These are phyloP conservation scores for Tachuris rubrigastra DNA, from an alignment of 2,113 vertebrate species.

Conservation along the genomic window DNA sequence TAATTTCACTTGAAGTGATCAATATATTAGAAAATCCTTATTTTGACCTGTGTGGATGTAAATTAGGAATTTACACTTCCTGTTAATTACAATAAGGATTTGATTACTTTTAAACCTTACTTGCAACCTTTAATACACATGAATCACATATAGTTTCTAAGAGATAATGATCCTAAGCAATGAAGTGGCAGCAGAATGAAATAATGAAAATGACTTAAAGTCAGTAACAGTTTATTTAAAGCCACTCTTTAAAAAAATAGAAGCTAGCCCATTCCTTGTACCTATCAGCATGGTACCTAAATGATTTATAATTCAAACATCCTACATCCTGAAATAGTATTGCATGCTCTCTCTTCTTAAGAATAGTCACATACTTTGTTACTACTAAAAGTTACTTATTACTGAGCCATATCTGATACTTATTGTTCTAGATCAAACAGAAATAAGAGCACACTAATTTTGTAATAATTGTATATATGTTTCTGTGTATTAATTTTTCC, in stretches of 20 bases:
- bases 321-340: background rate
- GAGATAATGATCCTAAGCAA: background rate
- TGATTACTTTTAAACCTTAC: background rate
- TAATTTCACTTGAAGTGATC: background rate
- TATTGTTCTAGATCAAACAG: background rate
- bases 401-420: background rate
- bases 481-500: background rate
- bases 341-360: background rate
- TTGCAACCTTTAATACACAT: background rate
- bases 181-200: background rate
- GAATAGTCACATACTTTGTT: background rate
- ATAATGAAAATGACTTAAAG: background rate
- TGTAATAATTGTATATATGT: background rate
- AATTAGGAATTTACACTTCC: background rate
- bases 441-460: background rate
- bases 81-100: background rate
- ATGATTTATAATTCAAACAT: background rate
- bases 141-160: background rate
- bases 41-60: background rate
- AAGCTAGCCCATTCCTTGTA: background rate
- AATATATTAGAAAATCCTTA: background rate
- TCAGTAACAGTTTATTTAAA: background rate
- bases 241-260: background rate
- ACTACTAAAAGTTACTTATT: background rate
- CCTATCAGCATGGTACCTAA: rapidly evolving